Base-by-base conservation (phyloP, 2,113 vertebrate species). In the Prionailurus viverrinus region DNA sequence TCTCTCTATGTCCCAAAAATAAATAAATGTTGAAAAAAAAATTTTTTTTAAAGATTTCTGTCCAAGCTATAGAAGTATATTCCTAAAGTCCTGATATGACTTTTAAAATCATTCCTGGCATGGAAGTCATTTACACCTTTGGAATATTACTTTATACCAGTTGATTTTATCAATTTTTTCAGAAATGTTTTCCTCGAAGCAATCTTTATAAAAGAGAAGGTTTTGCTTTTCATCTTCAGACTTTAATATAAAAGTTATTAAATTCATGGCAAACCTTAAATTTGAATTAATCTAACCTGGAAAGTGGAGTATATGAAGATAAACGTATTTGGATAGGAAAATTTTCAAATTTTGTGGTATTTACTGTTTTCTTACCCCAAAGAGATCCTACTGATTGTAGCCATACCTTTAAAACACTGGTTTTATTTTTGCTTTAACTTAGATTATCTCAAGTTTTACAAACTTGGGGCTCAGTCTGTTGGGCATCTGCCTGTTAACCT, bases 221-320 rank as follows among this genome's bases (percentile, higher is more conserved):
- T 94, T 97, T 96, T 97, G 91, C 45, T 97, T 69, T 86, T 98
- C 51, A 5, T 89, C 33, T 55, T 96, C 51, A 78, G 92, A 89
- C 39, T 98, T 98, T 84, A 91, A 63, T 81, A 92, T 94, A 93
- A 98, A 98, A 78, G 2, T 9, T 89, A 95, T 94, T 98, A 97
- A 29, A 63, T 87, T 1, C 0, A 91, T 91, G 74, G 76, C 90
- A 79, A 45, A 73, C 94, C 80, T 96, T 96, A 98, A 98, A 98
- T 97, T 92, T 98, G 25, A 98, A 98, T 98, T 98, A 89, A 97
- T 85, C 58, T 85, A 23, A 97, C 27, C 41, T 18, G 39, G 81
- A 13, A 97, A 97, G 94, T 51, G 93, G 79, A 69, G 65, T 93
- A 92, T 94, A 96, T 95, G 92, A 96, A 97, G 76, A 74, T 94